These are phyloP conservation scores for Excalfactoria chinensis DNA, from an alignment of 2,113 vertebrate genomes.

Conservation along the genomic window DNA sequence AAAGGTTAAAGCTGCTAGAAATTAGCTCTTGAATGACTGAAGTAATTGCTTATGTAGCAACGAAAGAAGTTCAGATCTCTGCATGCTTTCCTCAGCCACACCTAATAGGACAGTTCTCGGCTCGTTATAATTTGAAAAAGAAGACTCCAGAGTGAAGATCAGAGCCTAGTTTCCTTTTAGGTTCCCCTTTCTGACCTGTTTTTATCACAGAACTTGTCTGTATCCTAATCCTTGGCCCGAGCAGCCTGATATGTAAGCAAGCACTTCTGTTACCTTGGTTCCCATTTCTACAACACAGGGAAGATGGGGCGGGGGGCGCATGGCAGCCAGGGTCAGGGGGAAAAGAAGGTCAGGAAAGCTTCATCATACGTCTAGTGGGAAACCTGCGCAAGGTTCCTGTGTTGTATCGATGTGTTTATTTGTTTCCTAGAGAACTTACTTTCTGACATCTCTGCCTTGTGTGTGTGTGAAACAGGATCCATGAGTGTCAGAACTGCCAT, in stretches of 20 bases:
- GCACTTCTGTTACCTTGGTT: background rate
- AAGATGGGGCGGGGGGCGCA: background rate
- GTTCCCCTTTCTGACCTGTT: accelerated
- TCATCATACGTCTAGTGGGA: background rate
- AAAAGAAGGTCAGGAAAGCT: background rate
- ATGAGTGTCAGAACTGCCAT: background rate
- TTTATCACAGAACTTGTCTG: background rate
- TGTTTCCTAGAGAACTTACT: background rate
- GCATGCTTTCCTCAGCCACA: background rate
- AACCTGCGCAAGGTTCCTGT: background rate
- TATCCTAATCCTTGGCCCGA: accelerated
- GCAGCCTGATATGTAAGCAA: background rate
- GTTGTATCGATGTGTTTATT: background rate
- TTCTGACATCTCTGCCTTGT: accelerated
- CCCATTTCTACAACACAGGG: background rate
- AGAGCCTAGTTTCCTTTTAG: background rate
- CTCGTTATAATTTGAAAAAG: background rate
- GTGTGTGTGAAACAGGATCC: background rate
- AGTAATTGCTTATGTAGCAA: background rate
- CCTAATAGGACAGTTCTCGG: background rate
- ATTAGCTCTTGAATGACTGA: background rate
- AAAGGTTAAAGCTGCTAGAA: background rate
- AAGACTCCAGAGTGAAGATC: background rate
- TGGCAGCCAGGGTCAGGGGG: background rate
- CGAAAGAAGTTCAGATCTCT: background rate